A percentile compares a stretch with the other conserved stretches of the same genome.
Conservation (phyloP, 1,140 invertebrate genomes). For the Drosophila repletoides region DNA sequence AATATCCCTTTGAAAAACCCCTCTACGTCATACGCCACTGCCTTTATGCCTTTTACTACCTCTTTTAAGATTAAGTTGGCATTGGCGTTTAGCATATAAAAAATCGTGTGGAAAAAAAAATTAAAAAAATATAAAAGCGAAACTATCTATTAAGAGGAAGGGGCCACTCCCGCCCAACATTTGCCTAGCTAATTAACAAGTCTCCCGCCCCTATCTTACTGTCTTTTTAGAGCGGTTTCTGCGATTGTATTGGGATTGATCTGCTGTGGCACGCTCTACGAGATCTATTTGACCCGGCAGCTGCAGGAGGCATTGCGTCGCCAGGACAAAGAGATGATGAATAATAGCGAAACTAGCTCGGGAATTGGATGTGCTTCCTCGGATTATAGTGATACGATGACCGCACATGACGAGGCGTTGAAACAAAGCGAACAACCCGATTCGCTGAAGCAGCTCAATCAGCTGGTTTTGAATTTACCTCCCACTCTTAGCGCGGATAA, state of each 20-base stretch:
- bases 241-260: slow-evolving; percentile 84
- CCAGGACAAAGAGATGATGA: slow-evolving; percentile 81
- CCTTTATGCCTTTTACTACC: no score
- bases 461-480: slow-evolving; percentile 72
- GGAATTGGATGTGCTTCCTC: slow-evolving; percentile 83
- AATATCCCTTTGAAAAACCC: no score
- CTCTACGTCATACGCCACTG: no score
- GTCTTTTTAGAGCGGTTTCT: slow-evolving; percentile 84
- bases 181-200: slow-evolving; percentile 35
- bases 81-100: slow-evolving; percentile 18
- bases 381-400: slow-evolving; percentile 77
- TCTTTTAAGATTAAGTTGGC: no score
- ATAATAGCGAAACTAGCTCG: slow-evolving; percentile 81
- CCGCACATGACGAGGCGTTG: slow-evolving; percentile 57
- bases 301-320: slow-evolving; percentile 72
- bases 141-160: slow-evolving; percentile 1
- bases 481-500: slow-evolving; percentile 52
- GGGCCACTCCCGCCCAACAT: slow-evolving; percentile 14
- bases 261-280: slow-evolving; percentile 85
- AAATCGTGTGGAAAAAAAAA: slow-evolving; percentile 32
- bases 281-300: slow-evolving; percentile 83
- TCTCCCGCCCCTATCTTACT: not conserved
- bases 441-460: slow-evolving; percentile 62
- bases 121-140: slow-evolving; percentile 8
- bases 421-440: slow-evolving; percentile 73